phyloP scores from a whole-genome alignment of 2,113 vertebrate genomes.

The Nothocercus nigrocapillus region DNA sequence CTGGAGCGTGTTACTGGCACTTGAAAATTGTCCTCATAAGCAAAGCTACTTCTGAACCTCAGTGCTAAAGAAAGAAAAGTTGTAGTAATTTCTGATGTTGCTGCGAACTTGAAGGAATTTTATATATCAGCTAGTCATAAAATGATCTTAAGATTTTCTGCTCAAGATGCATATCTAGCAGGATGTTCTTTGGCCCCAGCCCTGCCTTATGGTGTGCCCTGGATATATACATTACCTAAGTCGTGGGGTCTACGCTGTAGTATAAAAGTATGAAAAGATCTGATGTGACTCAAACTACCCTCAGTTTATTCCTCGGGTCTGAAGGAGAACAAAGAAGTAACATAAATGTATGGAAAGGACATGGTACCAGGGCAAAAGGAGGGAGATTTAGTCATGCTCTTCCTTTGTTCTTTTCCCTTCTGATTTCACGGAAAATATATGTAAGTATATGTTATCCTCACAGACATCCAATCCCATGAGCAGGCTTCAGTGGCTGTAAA shows the following conservation, averaged over 20 bases:
- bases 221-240: fast-evolving
- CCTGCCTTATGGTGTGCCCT: not conserved
- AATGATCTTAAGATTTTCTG: not conserved
- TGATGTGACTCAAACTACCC: fast-evolving
- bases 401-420: not conserved
- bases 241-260: not conserved
- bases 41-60: not conserved
- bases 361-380: not conserved
- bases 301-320: not conserved
- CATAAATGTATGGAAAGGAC: not conserved
- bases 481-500: not conserved
- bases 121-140: not conserved
- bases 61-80: not conserved
- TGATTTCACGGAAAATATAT: not conserved
- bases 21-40: not conserved
- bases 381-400: not conserved
- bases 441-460: not conserved
- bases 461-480: not conserved
- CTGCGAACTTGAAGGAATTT: not conserved
- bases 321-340: not conserved
- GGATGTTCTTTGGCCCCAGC: not conserved
- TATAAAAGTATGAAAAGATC: not conserved
- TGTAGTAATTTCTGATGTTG: not conserved
- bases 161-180: not conserved
- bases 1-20: not conserved